These are phyloP conservation scores for Nyctereutes procyonoides DNA, from an alignment of 2,113 vertebrate genomes.

Conservation along the genomic window DNA sequence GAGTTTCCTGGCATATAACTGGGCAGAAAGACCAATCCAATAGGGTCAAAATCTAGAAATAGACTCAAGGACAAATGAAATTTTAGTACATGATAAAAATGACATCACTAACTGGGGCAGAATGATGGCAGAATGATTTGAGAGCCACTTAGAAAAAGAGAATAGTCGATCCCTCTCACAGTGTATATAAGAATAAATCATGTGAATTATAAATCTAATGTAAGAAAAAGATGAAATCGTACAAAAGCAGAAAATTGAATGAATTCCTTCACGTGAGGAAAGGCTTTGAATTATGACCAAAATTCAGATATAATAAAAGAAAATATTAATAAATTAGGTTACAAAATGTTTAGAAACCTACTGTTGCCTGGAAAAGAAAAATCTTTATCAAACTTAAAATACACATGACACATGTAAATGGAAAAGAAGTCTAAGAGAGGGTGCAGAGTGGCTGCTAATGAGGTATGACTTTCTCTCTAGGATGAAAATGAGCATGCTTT, in stretches of 20 bases:
- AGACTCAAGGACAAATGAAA: neutral
- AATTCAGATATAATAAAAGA: neutral
- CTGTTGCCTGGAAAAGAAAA: neutral
- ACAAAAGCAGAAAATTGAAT: neutral
- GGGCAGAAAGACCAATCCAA: too few species aligned
- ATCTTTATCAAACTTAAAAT: neutral
- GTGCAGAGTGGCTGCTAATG: neutral
- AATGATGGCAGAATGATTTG: neutral
- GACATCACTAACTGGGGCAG: neutral
- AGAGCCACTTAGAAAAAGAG: neutral
- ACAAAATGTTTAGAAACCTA: neutral
- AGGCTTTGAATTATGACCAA: neutral
- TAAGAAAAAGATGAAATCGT: neutral
- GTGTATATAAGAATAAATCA: neutral
- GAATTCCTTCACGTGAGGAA: neutral
- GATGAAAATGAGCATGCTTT: neutral
- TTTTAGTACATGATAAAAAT: neutral
- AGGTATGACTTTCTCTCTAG: neutral
- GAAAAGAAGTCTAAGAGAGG: neutral
- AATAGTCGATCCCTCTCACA: neutral
- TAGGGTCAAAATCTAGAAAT: neutral
- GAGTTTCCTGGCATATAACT: neutral
- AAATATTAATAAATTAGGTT: neutral
- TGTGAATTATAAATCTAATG: neutral
- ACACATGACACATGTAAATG: neutral